Evolutionary conservation across 1,140 invertebrate genomes (phyloP).

Genomic region (Rhagoletis zephyria): DNA sequence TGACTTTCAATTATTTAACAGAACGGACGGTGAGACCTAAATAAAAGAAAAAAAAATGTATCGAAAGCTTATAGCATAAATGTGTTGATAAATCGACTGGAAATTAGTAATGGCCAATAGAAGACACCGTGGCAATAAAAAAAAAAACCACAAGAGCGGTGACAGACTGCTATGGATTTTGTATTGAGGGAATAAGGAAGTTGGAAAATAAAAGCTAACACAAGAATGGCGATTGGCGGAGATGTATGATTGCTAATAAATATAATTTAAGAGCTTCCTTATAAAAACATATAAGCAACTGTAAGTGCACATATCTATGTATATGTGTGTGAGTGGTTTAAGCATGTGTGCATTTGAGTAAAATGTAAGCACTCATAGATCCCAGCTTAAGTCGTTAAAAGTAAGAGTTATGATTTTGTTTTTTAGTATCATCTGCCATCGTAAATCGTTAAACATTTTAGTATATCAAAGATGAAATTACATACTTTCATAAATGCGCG

Average conservation of each 20-base stretch:
- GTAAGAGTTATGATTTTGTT: background rate
- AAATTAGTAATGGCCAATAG: constrained; percentile 45
- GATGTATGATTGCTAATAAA: background rate
- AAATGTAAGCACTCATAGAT: constrained; percentile 15
- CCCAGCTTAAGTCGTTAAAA: background rate
- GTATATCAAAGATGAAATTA: constrained; percentile 7
- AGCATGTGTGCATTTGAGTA: background rate
- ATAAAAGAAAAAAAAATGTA: background rate
- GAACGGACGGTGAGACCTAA: background rate
- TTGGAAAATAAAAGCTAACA: background rate
- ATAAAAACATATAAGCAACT: background rate
- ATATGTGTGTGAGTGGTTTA: background rate
- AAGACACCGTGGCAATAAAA: background rate
- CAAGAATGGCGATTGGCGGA: background rate
- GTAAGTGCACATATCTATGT: background rate
- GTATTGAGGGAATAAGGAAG: background rate
- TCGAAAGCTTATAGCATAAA: constrained; percentile 18
- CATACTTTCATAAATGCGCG: background rate
- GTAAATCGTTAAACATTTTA: constrained; percentile 6
- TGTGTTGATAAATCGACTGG: constrained; percentile 47
- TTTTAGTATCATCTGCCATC: constrained; percentile 7
- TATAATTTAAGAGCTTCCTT: constrained; percentile 19
- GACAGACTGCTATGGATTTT: too few relatives aligned
- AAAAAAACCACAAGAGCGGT: background rate
- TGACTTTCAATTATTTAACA: constrained; percentile 42